These are phyloP conservation scores for Boloria selene DNA, from an alignment of 2,888 invertebrate species.

Conservation along the genomic window DNA sequence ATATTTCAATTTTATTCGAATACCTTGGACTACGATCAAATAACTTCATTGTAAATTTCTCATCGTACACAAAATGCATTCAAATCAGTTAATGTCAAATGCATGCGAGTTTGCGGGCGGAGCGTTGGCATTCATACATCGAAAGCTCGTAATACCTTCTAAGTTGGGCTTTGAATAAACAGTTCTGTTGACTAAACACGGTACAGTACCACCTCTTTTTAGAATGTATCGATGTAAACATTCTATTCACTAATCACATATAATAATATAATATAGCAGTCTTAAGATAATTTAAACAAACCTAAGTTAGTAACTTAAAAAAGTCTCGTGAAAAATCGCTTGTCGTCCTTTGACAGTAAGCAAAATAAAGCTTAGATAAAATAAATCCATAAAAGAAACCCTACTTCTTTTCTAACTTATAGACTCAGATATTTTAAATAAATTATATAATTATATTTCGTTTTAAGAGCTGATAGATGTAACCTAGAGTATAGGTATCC, in stretches of 20 bases:
- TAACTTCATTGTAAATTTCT: conserved; percentile 33
- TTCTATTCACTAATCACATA: background rate
- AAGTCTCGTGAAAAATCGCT: no score
- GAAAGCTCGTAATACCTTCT: conserved; percentile 45
- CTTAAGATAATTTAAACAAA: background rate
- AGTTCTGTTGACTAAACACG: conserved; percentile 21
- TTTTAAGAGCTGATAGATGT: no score
- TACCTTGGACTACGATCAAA: conserved; percentile 27
- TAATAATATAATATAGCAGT: background rate
- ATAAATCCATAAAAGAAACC: no score
- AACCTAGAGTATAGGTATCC: no score
- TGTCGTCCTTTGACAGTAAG: no score
- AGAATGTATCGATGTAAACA: conserved; percentile 13
- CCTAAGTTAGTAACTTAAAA: no score
- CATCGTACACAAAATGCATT: conserved; percentile 40
- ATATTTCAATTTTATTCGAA: conserved; percentile 9
- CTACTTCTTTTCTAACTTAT: no score
- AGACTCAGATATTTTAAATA: no score
- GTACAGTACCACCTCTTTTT: conserved; percentile 8
- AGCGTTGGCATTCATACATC: conserved; percentile 47
- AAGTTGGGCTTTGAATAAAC: conserved; percentile 31
- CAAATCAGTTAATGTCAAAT: conserved; percentile 47
- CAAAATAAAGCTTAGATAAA: no score
- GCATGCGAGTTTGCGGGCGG: conserved; percentile 40
- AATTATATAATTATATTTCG: no score